phyloP scores from a whole-genome alignment of 2,888 invertebrate species.

The Ophion costatus region DNA sequence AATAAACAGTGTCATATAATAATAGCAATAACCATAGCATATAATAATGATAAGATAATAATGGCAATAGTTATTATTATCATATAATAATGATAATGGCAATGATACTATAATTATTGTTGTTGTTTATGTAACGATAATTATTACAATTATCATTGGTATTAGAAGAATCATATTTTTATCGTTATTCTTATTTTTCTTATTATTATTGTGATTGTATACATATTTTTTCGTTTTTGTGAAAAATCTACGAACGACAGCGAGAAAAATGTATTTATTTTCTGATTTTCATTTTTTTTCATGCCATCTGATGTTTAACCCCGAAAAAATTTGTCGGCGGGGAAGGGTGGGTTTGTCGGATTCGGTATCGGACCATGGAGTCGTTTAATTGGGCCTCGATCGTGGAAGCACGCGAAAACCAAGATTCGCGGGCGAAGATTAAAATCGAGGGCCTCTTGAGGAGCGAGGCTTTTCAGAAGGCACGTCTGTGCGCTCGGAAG shows the following conservation, averaged over 20 bases:
- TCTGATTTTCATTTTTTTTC: background rate
- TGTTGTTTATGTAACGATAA: background rate
- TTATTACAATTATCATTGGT: background rate
- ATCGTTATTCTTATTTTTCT: no score
- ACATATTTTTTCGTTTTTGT: background rate
- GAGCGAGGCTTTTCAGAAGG: slow-evolving; percentile 70
- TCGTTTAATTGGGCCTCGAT: slow-evolving; percentile 34
- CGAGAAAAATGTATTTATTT: no score
- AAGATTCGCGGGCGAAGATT: slow-evolving; percentile 53
- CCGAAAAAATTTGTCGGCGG: background rate
- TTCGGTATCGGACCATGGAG: slow-evolving; percentile 6
- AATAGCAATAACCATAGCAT: no score
- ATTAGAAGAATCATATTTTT: no score
- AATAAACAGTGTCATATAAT: no score
- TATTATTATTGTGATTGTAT: background rate
- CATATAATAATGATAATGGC: background rate
- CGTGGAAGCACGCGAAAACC: background rate
- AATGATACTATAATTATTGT: background rate
- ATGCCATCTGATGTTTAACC: background rate
- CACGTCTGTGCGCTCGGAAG: slow-evolving; percentile 69
- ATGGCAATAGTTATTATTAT: no score
- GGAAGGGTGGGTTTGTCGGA: background rate
- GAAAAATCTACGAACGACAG: background rate
- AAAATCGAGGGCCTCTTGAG: slow-evolving; percentile 71
- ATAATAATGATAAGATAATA: no score